phyloP scores from a whole-genome alignment of 2,113 vertebrate species.

The Cebidichthys violaceus region DNA sequence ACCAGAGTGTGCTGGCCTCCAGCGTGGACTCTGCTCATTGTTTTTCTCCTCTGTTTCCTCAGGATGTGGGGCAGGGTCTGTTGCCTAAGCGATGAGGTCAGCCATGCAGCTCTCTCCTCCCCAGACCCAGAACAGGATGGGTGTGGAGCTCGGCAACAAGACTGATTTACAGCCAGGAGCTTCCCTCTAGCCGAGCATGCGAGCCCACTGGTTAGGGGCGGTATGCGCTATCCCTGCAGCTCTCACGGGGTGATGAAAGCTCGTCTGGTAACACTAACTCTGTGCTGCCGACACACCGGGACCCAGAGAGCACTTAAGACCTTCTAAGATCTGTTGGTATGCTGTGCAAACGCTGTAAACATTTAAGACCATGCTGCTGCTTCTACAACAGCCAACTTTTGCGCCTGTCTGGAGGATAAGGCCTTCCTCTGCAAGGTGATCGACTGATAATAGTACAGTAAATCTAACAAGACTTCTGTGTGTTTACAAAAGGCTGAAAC shows the following conservation, averaged over 20 bases:
- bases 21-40: conserved; percentile 72
- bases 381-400: conserved; percentile 20
- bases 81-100: conserved; percentile 81
- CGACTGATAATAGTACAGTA: conserved; percentile 23
- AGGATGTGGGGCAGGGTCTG: conserved; percentile 79
- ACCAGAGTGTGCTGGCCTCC: conserved; percentile 48
- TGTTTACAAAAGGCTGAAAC: conserved; percentile 40
- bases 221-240: conserved; percentile 57
- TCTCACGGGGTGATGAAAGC: conserved; percentile 69
- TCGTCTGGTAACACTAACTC: conserved; percentile 72
- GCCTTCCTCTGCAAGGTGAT: conserved; percentile 40
- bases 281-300: conserved; percentile 45
- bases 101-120: conserved; percentile 68
- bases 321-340: conserved; percentile 65
- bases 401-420: conserved; percentile 1
- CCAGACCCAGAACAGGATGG: conserved; percentile 79
- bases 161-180: conserved; percentile 76
- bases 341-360: conserved; percentile 64
- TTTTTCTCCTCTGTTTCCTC: conserved; percentile 77
- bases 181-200: conserved; percentile 49
- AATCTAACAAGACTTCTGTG: conserved; percentile 21
- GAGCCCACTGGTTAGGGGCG: conserved; percentile 49
- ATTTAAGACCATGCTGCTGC: conserved; percentile 46
- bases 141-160: conserved; percentile 72
- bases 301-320: conserved; percentile 67